Evolutionary conservation across 2,888 invertebrate genomes (phyloP).

Genomic region (Drosophila mercatorum): DNA sequence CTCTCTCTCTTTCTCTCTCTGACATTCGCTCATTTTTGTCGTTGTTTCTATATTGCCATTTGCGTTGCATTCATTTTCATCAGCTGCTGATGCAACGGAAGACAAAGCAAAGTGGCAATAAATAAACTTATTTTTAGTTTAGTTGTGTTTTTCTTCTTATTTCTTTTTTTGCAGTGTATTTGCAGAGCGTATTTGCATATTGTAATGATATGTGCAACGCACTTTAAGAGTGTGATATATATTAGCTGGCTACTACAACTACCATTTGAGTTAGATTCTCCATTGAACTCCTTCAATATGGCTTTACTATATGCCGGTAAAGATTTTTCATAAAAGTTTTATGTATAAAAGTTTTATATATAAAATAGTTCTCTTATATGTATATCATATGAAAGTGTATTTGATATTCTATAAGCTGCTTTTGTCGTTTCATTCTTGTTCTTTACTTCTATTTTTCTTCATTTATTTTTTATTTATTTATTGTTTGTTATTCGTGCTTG

Average conservation of each 20-base stretch:
- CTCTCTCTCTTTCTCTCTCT: not conserved
- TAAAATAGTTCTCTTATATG: too few relatives aligned
- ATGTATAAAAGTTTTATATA: too few relatives aligned
- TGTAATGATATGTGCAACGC: not conserved
- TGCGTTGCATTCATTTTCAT: conserved; percentile 66
- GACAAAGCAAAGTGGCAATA: conserved; percentile 58
- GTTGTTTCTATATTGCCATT: conserved; percentile 41
- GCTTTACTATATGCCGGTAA: too few relatives aligned
- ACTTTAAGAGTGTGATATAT: not conserved
- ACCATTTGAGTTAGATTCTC: too few relatives aligned
- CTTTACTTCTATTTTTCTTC: conserved; percentile 4
- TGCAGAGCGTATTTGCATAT: not conserved
- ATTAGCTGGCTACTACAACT: not conserved
- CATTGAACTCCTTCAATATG: too few relatives aligned
- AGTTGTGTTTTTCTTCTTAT: too few relatives aligned
- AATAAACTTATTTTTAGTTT: conserved; percentile 62
- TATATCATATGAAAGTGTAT: not conserved
- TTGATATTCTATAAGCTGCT: not conserved
- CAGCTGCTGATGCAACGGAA: conserved; percentile 67
- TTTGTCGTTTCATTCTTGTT: not conserved
- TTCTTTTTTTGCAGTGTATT: conserved; percentile 18
- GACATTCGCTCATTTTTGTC: not conserved
- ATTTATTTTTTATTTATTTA: conserved; percentile 13
- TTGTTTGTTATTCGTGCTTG: conserved; percentile 28
- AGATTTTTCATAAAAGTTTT: not conserved